A percentile compares a stretch with the other conserved stretches of the same genome.
These are phyloP conservation scores for Bovichtus diacanthus DNA, from an alignment of 2,797 vertebrate genomes.

Conservation along the genomic window DNA sequence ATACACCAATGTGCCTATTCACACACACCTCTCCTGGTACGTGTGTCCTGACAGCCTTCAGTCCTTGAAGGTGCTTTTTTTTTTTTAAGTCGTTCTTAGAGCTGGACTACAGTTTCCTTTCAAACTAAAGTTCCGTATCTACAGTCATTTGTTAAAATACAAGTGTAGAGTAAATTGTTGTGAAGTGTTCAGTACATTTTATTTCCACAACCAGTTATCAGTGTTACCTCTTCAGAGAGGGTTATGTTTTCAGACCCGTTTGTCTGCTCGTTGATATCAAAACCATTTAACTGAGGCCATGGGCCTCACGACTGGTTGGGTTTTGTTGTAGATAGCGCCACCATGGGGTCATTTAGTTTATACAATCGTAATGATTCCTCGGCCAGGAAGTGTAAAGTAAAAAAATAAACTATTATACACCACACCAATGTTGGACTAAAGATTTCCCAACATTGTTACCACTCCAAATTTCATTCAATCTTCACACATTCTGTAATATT, in stretches of 20 bases:
- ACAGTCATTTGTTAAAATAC: not conserved
- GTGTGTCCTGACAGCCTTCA: conserved; percentile 11
- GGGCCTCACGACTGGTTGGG: not conserved
- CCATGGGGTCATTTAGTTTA: conserved; percentile 33
- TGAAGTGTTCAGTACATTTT: not conserved
- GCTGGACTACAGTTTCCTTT: not conserved
- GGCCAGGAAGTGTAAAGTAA: not conserved
- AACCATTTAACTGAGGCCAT: not conserved
- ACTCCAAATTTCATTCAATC: not conserved
- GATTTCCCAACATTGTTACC: not conserved
- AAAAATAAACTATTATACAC: no score
- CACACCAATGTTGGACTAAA: not conserved
- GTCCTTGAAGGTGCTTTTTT: conserved; percentile 9
- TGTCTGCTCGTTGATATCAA: not conserved
- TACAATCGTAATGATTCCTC: not conserved
- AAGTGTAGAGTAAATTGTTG: not conserved
- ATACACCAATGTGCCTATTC: conserved; percentile 41
- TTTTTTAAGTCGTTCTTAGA: conserved; percentile 12
- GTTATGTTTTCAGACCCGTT: not conserved
- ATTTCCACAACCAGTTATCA: conserved; percentile 2
- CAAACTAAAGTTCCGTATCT: not conserved
- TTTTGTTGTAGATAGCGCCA: conserved; percentile 25
- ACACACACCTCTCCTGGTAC: conserved; percentile 10
- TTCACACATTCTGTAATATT: not conserved
- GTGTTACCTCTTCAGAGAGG: not conserved